Base-by-base conservation (phyloP, 2,113 vertebrate genomes). In the Stegostoma tigrinum region DNA sequence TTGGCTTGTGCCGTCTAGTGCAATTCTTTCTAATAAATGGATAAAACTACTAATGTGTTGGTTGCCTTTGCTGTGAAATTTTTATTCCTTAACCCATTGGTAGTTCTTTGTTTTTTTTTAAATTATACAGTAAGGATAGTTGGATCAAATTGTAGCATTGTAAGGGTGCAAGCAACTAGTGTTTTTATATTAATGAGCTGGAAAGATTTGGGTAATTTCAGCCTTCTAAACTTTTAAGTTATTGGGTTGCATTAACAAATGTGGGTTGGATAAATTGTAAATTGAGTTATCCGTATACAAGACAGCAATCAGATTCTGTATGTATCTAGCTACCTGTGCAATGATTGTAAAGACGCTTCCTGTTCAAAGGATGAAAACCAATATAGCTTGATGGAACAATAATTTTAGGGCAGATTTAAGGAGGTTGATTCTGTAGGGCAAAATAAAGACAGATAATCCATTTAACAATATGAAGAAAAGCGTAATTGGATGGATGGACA, bases 11-110 rank as follows among this genome's bases (percentile, higher is more conserved):
- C 68, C 75, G 5, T 95, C 48, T 72, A 68, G 61, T 70, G 45
- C 67, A 95, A 72, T 42, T 48, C 30, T 93, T 95, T 52, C 68
- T 95, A 95, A 95, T 95, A 95, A 95, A 95, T 72, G 45, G 45
- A 52, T 48, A 48, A 95, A 48, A 42, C n/a, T 72, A 67, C 94
- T n/a, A 75, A 72, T 5, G 24, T 95, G 66, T 94, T 94, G 68
- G 85, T 42, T 75, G 72, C 55, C 87, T 93, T 66, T 45, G 89
- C 89, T 66, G 89, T 93, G 34, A 93, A 66, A n/a, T 38, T 64
- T 61, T 12, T 30, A 55, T 19, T 21, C 2, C 5, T 66, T 93
- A 38, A 61, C 87, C 17, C 61, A 17, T 64, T 19, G 38, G 55
- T 87, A 61, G n/a, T 8, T 83, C 38, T 83, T 38, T n/a, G 30